Conservation (phyloP, 92 coral and sea anemone species). For the Umimayanthus chanpuru region DNA sequence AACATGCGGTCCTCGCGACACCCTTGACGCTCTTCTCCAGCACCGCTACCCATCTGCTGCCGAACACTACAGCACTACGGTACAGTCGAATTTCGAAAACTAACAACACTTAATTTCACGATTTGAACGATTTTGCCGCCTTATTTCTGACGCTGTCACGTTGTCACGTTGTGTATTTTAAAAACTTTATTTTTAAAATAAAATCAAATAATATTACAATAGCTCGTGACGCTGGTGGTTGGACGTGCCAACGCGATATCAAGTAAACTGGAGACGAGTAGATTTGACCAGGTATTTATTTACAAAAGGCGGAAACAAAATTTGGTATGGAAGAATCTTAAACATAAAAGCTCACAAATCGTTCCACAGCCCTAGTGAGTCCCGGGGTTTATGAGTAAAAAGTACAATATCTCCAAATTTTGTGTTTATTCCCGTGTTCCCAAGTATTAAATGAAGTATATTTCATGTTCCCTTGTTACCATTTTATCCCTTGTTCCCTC, state of each 20-base stretch:
- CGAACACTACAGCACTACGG: too few relatives aligned
- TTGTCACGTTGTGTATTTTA: too few relatives aligned
- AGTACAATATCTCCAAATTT: not conserved
- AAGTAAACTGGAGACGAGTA: not conserved
- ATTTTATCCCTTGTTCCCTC: conserved; percentile 4
- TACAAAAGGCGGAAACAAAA: not conserved
- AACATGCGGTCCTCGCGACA: conserved; percentile 10
- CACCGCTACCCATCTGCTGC: too few relatives aligned
- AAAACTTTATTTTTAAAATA: too few relatives aligned
- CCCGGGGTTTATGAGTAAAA: not conserved
- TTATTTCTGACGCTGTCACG: too few relatives aligned
- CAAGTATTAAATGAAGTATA: too few relatives aligned
- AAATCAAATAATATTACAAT: too few relatives aligned
- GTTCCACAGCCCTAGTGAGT: conserved; percentile 2
- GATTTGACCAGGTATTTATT: conserved; percentile 8
- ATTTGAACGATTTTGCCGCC: too few relatives aligned
- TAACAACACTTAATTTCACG: too few relatives aligned
- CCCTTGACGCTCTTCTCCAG: not conserved
- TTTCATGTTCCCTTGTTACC: conserved; percentile 30
- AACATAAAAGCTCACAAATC: conserved; percentile 2
- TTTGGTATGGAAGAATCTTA: not conserved
- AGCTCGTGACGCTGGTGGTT: too few relatives aligned
- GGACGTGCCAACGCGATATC: not conserved
- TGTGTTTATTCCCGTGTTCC: conserved; percentile 27
- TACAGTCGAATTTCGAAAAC: too few relatives aligned